Evolutionary conservation across 2,113 vertebrate species (phyloP).

Genomic region (Pungitius pungitius): DNA sequence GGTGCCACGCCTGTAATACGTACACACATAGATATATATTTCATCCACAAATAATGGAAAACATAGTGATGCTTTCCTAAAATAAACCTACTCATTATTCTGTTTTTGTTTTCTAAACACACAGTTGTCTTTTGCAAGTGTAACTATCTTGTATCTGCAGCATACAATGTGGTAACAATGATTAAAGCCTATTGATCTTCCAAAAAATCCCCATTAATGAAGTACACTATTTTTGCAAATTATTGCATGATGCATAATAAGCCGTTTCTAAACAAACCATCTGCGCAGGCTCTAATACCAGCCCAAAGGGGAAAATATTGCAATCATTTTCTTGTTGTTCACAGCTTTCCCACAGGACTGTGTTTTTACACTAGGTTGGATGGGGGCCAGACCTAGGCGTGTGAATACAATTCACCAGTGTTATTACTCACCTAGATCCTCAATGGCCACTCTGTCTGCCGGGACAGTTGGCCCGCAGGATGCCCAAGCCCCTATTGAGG

Average conservation of each 20-base stretch:
- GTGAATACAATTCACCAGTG: slow-evolving; percentile 57
- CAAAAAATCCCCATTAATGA: slow-evolving; percentile 11
- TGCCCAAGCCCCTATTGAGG: slow-evolving; percentile 33
- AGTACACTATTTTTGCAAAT: background rate
- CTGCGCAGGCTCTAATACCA: slow-evolving; percentile 11
- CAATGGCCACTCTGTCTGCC: slow-evolving; percentile 58
- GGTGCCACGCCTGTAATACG: slow-evolving; percentile 26
- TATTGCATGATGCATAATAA: slow-evolving; percentile 20
- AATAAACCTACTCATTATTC: background rate
- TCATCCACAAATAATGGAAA: background rate
- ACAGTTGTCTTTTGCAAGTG: slow-evolving; percentile 12
- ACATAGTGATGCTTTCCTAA: background rate
- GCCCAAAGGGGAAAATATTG: slow-evolving; percentile 32
- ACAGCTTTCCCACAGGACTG: slow-evolving; percentile 45
- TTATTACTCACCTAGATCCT: slow-evolving; percentile 67
- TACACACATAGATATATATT: background rate
- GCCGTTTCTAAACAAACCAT: slow-evolving; percentile 26
- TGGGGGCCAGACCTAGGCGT: slow-evolving; percentile 47
- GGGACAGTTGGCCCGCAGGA: slow-evolving; percentile 49
- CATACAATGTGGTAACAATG: background rate
- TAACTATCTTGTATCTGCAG: background rate
- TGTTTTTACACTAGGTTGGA: slow-evolving; percentile 41
- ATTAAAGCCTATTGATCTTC: slow-evolving; percentile 16
- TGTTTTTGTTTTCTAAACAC: background rate
- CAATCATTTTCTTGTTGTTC: slow-evolving; percentile 30